Evolutionary conservation across 2,113 vertebrate species (phyloP), one percentile per base, ranked within the genome.

Genomic region (Erythrolamprus reginae): DNA sequence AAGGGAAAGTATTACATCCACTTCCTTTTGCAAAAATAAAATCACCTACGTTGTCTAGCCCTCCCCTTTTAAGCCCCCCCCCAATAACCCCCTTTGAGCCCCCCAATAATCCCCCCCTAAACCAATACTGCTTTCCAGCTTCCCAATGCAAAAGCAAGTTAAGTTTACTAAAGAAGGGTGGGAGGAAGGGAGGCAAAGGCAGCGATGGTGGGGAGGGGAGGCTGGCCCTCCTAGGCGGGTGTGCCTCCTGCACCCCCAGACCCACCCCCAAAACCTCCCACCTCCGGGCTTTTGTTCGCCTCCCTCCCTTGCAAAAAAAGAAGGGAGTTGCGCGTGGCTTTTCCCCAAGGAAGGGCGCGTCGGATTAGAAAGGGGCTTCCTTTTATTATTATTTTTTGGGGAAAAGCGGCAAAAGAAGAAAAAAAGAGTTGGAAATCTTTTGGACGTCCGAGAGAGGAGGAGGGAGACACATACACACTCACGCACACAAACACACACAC

Each of bases 401-500:
- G 10, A 13, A 61, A 61, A 28, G 26, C 19, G 19, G 10, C 26
- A 61, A 61, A 28, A n/a, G 28, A 61, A n/a, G 23, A 24, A 24
- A 24, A 24, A 24, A 89, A 88, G 87, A 89, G 93, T 93, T 95
- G 97, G 95, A 94, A 90, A 96, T 95, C 88, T 95, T 95, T 96
- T 94, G 92, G 95, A 96, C 96, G 95, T 7, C 2, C 98, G 94
- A 94, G 53, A 23, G 53, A 8, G 21, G 21, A 93, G 92, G 94
- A 93, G 89, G 42, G 61, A 42, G 8, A 84, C 15, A 56, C 45
- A 28, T 17, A 21, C 15, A 19, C 55, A 38, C 10, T 9, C 26
- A 48, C 4, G 50, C n/a, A 19, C 65, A 17, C 52, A 45, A 17
- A 45, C 88, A n/a, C 77, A 23, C 89, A 56, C 24, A 56, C 45